Evolutionary conservation across 2,113 vertebrate genomes (phyloP).

Genomic region (Carassius gibelio): DNA sequence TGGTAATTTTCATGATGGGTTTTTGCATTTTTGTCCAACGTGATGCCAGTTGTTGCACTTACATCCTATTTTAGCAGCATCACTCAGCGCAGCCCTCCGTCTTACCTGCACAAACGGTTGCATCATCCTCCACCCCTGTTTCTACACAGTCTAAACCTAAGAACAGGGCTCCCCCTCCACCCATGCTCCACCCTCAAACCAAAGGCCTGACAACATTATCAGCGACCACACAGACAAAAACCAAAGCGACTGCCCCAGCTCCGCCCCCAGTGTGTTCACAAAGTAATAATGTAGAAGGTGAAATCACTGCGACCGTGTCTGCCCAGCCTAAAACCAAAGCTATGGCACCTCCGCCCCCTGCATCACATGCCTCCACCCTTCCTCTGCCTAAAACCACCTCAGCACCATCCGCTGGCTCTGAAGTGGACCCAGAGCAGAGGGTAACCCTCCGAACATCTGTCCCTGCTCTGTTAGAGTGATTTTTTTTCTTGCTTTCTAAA

Average conservation of each 20-base stretch:
- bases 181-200: slow-evolving; percentile 39
- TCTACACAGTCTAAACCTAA: slow-evolving; percentile 64
- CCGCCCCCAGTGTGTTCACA: slow-evolving; percentile 23
- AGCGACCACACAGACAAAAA: slow-evolving; percentile 21
- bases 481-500: slow-evolving; percentile 46
- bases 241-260: slow-evolving; percentile 35
- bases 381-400: slow-evolving; percentile 31
- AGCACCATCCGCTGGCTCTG: slow-evolving; percentile 55
- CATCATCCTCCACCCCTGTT: slow-evolving; percentile 30
- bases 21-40: background rate
- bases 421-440: slow-evolving; percentile 64
- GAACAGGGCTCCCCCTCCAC: slow-evolving; percentile 60
- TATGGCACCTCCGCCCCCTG: slow-evolving; percentile 45
- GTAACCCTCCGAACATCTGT: slow-evolving; percentile 66
- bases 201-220: background rate
- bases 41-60: slow-evolving; percentile 1
- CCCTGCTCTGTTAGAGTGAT: slow-evolving; percentile 47
- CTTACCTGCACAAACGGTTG: slow-evolving; percentile 1
- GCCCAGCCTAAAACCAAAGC: slow-evolving; percentile 41
- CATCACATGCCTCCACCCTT: background rate
- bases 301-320: background rate
- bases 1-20: background rate
- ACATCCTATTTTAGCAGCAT: slow-evolving; percentile 53
- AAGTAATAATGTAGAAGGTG: background rate
- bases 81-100: slow-evolving; percentile 59